Base-by-base conservation (phyloP, 2,888 invertebrate genomes). In the Lasioglossum pauxillum region DNA sequence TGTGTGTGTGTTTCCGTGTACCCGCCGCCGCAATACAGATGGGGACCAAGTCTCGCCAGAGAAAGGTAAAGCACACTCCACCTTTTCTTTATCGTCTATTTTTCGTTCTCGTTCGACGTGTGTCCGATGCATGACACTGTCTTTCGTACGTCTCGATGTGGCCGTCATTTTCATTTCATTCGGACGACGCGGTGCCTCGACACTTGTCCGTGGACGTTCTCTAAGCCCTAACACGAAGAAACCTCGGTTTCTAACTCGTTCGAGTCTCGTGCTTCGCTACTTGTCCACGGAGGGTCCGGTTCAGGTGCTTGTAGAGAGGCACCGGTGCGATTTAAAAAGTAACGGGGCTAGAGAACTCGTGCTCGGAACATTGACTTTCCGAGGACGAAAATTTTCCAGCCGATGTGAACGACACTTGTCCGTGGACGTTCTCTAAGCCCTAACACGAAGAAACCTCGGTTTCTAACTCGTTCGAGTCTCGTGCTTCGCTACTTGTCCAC, bases 21-120 rank as follows among this genome's bases (percentile, higher is more conserved):
- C 84, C 41, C 88, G 85, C 86, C 89, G 82, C 83, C 88, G 90
- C 91, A 12, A 87, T 89, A 91, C 93, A 95, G 95, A 95, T 95
- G 95, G 95, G 95, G 93, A 95, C 94, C 92, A 95, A 95, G 93
- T 94, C 95, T 92, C 94, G 95, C 90, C 95, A 94, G 93, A 94
- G 94, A 93, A 95, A 95, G 95, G 95, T 95, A 95, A 94, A 23
- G n/a, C 23, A 67, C 67, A 64, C 64, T 69, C 38, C 19, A 35
- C 35, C 91, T 91, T 82, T 86, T 86, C 10, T 38, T 19, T 38
- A 35, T 69, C 69, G 35, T 38, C 23, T 41, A 1, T 38, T 38
- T 69, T 23, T 41, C 38, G 35, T 69, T 69, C 10, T 35, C 64
- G 64, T 19, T 67, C 23, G 19, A 67, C 64, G 31, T 67, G 35